Evolutionary conservation across 2,113 vertebrate genomes (phyloP), one percentile per base, ranked within the genome.

Genomic region (Hemicordylus capensis): DNA sequence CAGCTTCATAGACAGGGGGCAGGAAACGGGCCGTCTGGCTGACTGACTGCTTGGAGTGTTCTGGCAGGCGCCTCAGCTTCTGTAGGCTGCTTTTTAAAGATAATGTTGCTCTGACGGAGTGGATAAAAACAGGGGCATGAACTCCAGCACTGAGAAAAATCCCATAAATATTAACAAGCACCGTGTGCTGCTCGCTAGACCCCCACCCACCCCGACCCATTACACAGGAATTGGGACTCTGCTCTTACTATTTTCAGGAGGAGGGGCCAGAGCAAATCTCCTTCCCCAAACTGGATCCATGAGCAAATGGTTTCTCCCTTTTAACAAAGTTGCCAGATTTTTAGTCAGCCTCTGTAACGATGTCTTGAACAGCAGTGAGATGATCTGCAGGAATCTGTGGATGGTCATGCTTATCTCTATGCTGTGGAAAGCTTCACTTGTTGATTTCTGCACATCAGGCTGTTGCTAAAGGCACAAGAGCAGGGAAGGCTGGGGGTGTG

Each of bases 1-100:
- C 37, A 54, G 59, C 51, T 46, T 66, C 78, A 2, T 58, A 34
- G 26, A 66, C 46, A 76, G 83, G 9, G 75, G 54, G 46, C 84
- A 86, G 84, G 78, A 81, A 86, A 66, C 70, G 20, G 58, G 48
- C 59, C 48, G 46, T 81, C 78, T 76, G 48, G 85, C 46, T 34
- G 59, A 31, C 69, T 75, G 70, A 86, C 70, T 56, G 59, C 37
- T 34, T 81, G 5, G 31, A 81, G 78, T 66, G 61, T 86, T 86
- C 61, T 66, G 78, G 79, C 78, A 86, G 73, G 48, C 69, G 28
- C 28, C 76, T 31, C 28, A 7, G 48, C 59, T 56, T 66, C 37
- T 81, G 69, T 15, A 75, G 37, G 37, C 59, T 66, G 28, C 48
- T 75, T 74, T 39, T 66, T 56, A 66, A 56, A 75, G 58, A 75